Evolutionary conservation across 1,140 invertebrate species (phyloP), one percentile per base, ranked within the genome.

Genomic region (Drosophila lini): DNA sequence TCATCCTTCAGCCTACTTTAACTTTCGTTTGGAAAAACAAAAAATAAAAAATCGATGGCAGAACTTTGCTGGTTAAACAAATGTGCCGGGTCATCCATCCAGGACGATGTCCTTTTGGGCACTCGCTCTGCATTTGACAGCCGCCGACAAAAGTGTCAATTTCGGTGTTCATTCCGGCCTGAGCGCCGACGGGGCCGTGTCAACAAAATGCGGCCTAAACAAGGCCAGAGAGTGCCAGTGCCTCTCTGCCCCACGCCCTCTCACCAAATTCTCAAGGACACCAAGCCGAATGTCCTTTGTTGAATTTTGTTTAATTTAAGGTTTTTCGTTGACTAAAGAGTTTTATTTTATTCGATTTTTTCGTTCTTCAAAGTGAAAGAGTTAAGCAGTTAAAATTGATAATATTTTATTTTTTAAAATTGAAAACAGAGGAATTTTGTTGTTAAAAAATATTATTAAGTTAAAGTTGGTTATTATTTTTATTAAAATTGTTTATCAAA

Each of bases 1-100:
- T 74, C 73, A 75, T 75, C 25, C 19, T 41, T 32, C 34, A 38
- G 50, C 36, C 69, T 36, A 50, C 64, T 70, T 70, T 71, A 71
- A 48, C 31, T 70, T 22, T 48, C 36, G 48, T 34, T 38, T n/a
- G 41, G 34, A 10, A 56, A 56, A 47, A 56, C 6, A 11, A 6
- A 31, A 5, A 68, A 48, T 0, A 25, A 32, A 77, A 78, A 78
- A 78, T 78, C 74, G 65, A 78, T 78, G 75, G 34, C 56, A 58
- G 53, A 75, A 38, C 19, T 70, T 70, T 52, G 71, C 47, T 59
- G 71, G 55, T 65, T 67, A 68, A 50, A 69, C 75, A 75, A 78
- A 78, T 78, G 60, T 89, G 84, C 80, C 84, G 80, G 61, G 84
- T 88, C 83, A 86, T 86, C 78, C 64, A 78, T 86, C 74, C 64